phyloP scores from a whole-genome alignment of 2,888 invertebrate genomes.

The Hyles lineata region DNA sequence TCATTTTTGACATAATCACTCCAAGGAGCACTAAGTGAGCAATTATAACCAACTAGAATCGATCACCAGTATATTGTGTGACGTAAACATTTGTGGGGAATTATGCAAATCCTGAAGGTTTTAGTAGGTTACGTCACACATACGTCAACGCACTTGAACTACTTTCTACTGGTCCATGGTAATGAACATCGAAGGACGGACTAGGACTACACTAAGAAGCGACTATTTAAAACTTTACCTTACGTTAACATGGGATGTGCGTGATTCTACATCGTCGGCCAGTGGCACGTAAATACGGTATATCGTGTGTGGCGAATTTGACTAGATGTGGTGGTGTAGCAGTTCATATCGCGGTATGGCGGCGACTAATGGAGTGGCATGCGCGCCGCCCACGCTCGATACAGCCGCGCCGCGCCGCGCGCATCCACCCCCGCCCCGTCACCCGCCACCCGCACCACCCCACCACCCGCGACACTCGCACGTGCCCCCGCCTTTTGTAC shows the following conservation, averaged over 20 bases:
- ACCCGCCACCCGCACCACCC: constrained; percentile 37
- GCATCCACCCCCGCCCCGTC: constrained; percentile 37
- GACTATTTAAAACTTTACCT: constrained; percentile 54
- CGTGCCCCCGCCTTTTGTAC: neutral
- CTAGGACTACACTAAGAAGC: constrained; percentile 4
- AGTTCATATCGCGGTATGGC: constrained; percentile 63
- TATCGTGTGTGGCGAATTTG: constrained; percentile 51
- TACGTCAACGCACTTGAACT: constrained; percentile 61
- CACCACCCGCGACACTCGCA: constrained; percentile 20
- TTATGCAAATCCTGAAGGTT: constrained; percentile 41
- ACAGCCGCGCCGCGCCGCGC: constrained; percentile 53
- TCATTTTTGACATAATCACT: neutral
- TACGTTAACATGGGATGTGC: constrained; percentile 53
- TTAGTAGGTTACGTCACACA: constrained; percentile 62
- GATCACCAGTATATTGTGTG: neutral
- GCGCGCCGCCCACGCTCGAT: constrained; percentile 82
- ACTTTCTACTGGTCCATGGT: constrained; percentile 48
- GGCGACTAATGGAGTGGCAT: constrained; percentile 58
- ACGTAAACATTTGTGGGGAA: constrained; percentile 9
- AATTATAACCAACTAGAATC: neutral
- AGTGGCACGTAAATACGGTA: constrained; percentile 51
- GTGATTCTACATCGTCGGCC: constrained; percentile 60
- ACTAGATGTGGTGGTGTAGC: constrained; percentile 55
- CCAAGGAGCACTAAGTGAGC: neutral
- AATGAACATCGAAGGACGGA: constrained; percentile 36